A percentile compares a stretch with the other conserved stretches of the same genome.
phyloP scores from a whole-genome alignment of 2,888 invertebrate species.

The Eurois occulta region DNA sequence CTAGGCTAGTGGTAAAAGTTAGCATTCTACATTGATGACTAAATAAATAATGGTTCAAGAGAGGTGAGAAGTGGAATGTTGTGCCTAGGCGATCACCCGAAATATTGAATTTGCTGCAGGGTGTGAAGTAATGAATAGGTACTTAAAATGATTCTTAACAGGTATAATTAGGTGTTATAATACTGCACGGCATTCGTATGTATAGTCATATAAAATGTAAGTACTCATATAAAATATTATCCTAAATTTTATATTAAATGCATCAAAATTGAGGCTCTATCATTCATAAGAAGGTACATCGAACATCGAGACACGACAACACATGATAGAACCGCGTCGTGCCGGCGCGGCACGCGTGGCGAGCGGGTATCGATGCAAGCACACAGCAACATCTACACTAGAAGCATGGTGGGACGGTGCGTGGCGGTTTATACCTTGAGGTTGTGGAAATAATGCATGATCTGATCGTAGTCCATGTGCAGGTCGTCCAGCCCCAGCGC shows the following conservation, averaged over 20 bases:
- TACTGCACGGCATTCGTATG: constrained; percentile 85
- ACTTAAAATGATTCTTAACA: constrained; percentile 78
- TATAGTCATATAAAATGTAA: constrained; percentile 87
- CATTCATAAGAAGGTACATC: constrained; percentile 86
- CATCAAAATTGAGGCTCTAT: constrained; percentile 88
- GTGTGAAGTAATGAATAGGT: constrained; percentile 69
- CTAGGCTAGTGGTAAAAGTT: constrained; percentile 82
- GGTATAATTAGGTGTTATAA: constrained; percentile 77
- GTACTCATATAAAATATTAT: constrained; percentile 87
- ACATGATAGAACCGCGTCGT: constrained; percentile 74
- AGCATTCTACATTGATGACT: constrained; percentile 81
- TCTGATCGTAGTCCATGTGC: constrained; percentile 99
- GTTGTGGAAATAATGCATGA: constrained; percentile 99
- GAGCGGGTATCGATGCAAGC: constrained; percentile 80
- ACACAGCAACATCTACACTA: constrained; percentile 87
- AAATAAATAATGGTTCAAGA: constrained; percentile 77
- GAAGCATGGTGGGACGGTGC: constrained; percentile 85
- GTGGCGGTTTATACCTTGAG: constrained; percentile 94
- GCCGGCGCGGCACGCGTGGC: constrained; percentile 67
- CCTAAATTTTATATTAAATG: constrained; percentile 85
- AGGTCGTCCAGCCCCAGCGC: constrained; percentile 94
- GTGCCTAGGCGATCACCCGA: constrained; percentile 72
- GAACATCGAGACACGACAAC: constrained; percentile 80
- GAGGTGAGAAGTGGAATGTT: constrained; percentile 78
- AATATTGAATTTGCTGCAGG: constrained; percentile 76